Conservation (phyloP, 2,888 invertebrate genomes). For the Nymphalis urticae region DNA sequence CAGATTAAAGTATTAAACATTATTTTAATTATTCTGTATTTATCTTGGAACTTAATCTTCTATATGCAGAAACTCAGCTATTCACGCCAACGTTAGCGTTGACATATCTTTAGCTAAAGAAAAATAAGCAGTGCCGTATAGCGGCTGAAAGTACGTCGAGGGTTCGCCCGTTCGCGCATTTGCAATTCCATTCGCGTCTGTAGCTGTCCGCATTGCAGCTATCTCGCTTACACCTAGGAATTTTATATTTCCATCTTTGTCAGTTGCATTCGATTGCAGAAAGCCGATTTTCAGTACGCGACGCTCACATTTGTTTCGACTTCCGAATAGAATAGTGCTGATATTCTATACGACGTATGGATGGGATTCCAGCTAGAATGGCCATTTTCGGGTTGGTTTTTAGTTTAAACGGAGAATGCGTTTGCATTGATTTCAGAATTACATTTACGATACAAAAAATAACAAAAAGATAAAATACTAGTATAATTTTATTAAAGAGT, state of each 20-base stretch:
- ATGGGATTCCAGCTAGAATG: conserved; percentile 37
- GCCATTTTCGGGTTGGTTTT: conserved; percentile 27
- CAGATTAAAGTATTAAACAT: conserved; percentile 1
- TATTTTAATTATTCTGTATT: conserved; percentile 3
- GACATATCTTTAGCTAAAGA: conserved; percentile 39
- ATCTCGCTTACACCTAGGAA: conserved; percentile 49
- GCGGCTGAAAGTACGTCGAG: conserved; percentile 27
- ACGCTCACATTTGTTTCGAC: conserved; percentile 67
- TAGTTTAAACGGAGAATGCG: conserved; percentile 12
- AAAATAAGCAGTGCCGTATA: conserved; percentile 39
- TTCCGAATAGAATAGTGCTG: conserved; percentile 54
- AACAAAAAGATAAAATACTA: not conserved
- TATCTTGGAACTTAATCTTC: conserved; percentile 4
- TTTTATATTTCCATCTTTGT: conserved; percentile 39
- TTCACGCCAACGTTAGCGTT: conserved; percentile 25
- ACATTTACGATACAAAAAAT: not conserved
- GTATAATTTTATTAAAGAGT: too few relatives aligned
- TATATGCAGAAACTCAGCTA: conserved; percentile 6
- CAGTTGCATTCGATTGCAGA: conserved; percentile 65
- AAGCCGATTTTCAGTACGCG: conserved; percentile 63
- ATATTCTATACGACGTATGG: conserved; percentile 61
- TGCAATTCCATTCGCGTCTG: conserved; percentile 71
- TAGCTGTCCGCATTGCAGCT: conserved; percentile 67
- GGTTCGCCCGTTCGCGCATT: conserved; percentile 52
- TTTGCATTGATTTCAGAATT: conserved; percentile 3